Evolutionary conservation across 2,797 vertebrate species (phyloP).

Genomic region (Hippopotamyrus pictus): DNA sequence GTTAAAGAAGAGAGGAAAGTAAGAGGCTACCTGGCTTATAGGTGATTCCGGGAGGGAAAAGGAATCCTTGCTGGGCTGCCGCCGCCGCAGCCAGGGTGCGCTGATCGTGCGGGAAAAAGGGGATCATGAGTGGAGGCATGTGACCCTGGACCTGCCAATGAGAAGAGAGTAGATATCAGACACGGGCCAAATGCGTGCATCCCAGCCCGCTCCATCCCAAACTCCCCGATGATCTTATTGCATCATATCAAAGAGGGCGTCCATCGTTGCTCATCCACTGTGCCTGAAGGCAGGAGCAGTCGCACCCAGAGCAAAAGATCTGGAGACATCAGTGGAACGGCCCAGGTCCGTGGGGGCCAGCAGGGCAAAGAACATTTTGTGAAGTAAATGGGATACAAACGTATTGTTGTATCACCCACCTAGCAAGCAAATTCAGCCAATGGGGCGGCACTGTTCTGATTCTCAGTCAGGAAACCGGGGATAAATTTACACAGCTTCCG

Average conservation of each 20-base stretch:
- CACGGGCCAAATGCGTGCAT: slow-evolving; percentile 63
- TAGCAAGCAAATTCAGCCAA: not conserved
- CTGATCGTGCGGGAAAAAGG: slow-evolving; percentile 96
- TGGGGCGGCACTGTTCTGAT: not conserved
- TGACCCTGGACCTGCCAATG: slow-evolving; percentile 93
- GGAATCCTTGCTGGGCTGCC: slow-evolving; percentile 90
- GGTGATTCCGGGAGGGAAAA: slow-evolving; percentile 87
- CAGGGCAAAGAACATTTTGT: not conserved
- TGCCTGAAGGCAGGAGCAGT: not conserved
- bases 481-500: not conserved
- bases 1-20: not conserved
- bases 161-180: slow-evolving; percentile 90
- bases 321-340: not conserved
- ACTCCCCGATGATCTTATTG: slow-evolving; percentile 59
- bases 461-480: not conserved
- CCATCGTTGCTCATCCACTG: slow-evolving; percentile 37
- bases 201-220: slow-evolving; percentile 45
- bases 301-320: not conserved
- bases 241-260: slow-evolving; percentile 63
- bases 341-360: not conserved
- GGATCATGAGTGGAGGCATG: slow-evolving; percentile 97
- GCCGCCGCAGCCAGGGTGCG: slow-evolving; percentile 86
- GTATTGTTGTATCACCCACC: not conserved
- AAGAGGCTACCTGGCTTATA: slow-evolving; percentile 85
- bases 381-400: not conserved